Base-by-base conservation (phyloP, 2,797 vertebrate genomes). In the Schizopygopsis pylzovi region DNA sequence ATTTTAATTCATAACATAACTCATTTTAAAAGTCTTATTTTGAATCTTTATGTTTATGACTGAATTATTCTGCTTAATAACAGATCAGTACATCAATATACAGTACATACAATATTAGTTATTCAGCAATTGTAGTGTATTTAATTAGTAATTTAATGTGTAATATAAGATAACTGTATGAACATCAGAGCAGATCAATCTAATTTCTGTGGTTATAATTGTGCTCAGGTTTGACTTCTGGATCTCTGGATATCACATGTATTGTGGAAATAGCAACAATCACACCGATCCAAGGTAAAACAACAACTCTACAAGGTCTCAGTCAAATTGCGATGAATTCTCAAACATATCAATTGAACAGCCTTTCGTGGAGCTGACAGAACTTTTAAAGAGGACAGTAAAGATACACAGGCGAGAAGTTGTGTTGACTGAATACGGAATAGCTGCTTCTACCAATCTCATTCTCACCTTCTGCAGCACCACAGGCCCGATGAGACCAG, bases 311-410 rank as follows among this genome's bases (percentile, higher is more conserved):
- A 54, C 56, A 52, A 77, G 16, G 49, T 77, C 49, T 61, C 56
- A 37, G 43, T 59, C 76, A 78, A 59, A 41, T 33, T 7, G 0
- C 16, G 8, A 39, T 41, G 83, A 90, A 81, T 88, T 92, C 86
- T 87, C 77, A 91, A 90, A 90, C 91, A 92, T 93, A 91, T 92
- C 92, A 90, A 94, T 92, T 90, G 91, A 92, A 92, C 79, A 80
- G 88, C 41, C 90, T 52, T 88, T 93, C 88, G 56, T 86, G 79
- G 65, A 90, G 85, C 90, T 89, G 90, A 91, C 88, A 89, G 89
- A 91, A 90, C 89, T 92, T 91, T 91, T 89, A 92, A 90, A 88
- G 88, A 91, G 88, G 91, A 91, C 86, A 85, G 86, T 80, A 79
- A 80, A 91, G 90, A 89, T 89, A 89, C 89, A 91, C 88, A 89